A percentile compares a stretch with the other conserved stretches of the same genome.
phyloP scores from a whole-genome alignment of 2,888 invertebrate genomes.

The Deroplatys truncata region DNA sequence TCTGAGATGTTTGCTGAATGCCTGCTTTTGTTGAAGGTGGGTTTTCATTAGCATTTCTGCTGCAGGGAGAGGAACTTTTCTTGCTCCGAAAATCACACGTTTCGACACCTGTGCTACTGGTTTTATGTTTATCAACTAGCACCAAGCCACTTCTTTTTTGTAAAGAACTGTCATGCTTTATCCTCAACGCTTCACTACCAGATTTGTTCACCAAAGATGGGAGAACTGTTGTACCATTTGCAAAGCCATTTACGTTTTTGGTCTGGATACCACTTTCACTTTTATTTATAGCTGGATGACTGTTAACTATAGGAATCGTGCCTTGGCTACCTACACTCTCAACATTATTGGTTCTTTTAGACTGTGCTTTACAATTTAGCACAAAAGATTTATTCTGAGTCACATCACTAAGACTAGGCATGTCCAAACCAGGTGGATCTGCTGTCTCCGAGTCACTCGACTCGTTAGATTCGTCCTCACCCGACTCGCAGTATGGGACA shows the following conservation, averaged over 20 bases:
- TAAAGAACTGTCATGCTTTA: neutral
- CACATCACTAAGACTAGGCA: constrained; percentile 18
- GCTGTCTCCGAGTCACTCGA: constrained; percentile 38
- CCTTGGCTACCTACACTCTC: neutral
- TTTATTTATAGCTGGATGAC: neutral
- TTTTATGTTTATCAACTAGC: neutral
- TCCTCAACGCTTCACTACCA: neutral
- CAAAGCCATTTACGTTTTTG: neutral
- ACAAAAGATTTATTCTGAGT: neutral
- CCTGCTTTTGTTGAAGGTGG: neutral
- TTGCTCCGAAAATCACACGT: neutral
- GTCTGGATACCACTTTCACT: neutral
- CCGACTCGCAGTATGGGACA: constrained; percentile 42
- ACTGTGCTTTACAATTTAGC: neutral
- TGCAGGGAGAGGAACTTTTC: neutral
- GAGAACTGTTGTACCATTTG: neutral
- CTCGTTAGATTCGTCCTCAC: constrained; percentile 42
- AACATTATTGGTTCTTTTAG: neutral
- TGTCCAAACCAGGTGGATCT: neutral
- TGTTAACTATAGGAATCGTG: neutral
- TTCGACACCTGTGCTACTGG: neutral
- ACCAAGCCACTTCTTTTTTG: neutral
- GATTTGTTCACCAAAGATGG: neutral
- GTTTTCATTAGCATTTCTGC: neutral
- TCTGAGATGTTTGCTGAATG: neutral